These are phyloP conservation scores for Acanthis flammea DNA, from an alignment of 2,797 vertebrate species.

Conservation along the genomic window DNA sequence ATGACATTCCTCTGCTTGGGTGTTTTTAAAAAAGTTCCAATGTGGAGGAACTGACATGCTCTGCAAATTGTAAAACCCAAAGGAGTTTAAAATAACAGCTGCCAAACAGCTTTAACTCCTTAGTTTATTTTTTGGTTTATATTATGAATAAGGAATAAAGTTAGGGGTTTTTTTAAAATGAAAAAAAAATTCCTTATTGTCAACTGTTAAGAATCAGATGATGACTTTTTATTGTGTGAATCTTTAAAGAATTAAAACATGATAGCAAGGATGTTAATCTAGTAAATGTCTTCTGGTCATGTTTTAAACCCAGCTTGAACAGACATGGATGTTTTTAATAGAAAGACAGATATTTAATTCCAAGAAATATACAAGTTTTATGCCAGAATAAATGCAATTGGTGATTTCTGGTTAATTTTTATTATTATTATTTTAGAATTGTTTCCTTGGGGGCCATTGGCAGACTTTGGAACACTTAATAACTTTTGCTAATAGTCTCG, in stretches of 20 bases:
- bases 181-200: not conserved
- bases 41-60: not conserved
- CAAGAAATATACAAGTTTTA: not conserved
- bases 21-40: conserved; percentile 13
- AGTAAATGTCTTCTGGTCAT: not conserved
- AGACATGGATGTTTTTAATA: conserved; percentile 39
- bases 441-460: not conserved
- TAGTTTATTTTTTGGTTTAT: not conserved
- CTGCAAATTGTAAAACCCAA: conserved; percentile 25
- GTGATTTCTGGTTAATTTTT: conserved; percentile 41
- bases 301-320: conserved; percentile 2
- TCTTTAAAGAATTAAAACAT: conserved; percentile 35
- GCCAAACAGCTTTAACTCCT: conserved; percentile 40
- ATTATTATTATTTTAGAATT: conserved; percentile 32
- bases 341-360: conserved; percentile 29
- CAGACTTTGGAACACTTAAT: not conserved
- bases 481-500: not conserved
- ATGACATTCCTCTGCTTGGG: not conserved
- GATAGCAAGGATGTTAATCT: conserved; percentile 45
- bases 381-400: conserved; percentile 35
- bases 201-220: conserved; percentile 12
- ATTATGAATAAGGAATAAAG: not conserved
- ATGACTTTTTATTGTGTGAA: not conserved
- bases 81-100: conserved; percentile 18
- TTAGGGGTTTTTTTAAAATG: rapidly evolving